Evolutionary conservation across 2,888 invertebrate species (phyloP), one percentile per base, ranked within the genome.

Genomic region (Orthosia gracilis): DNA sequence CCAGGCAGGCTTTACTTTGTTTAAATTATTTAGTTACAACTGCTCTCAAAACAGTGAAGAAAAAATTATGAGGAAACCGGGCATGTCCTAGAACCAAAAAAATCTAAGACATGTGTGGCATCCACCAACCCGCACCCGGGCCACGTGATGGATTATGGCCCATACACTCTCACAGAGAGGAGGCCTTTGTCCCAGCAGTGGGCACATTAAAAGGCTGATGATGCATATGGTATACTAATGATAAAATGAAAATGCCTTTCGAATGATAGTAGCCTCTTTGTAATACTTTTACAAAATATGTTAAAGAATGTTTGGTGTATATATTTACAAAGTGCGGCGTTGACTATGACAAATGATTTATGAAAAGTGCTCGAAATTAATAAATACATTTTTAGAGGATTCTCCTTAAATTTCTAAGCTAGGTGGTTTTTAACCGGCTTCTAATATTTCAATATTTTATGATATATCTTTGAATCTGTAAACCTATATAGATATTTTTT

Each of bases 311-410:
- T 63, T 59, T 3, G 0, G 55, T 84, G 63, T 49, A 12, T 63
- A 17, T 75, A 83, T 80, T 58, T 80, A 82, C 71, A 75, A 12
- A 45, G 71, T 84, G 71, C 31, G 5, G 21, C 15, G 54, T 40
- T 64, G 26, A 59, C 1, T 64, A 62, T 66, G 50, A 40, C 47
- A 26, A 62, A 18, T 62, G 2, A 55, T 55, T 45, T 21, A 54
- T 57, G 7, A n/a, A 12, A 55, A 47, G 31, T 71, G 23, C 50
- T 65, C 23, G 23, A 66, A 68, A 57, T 57, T 63, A 63, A n/a
- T 49, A 12, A 31, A 31, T 40, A n/a, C 2, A 12, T 9, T 55
- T 50, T 66, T 69, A 23, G 5, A 52, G 11, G 9, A 40, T n/a
- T 15, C 57, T 40, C 63, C 4, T 15, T 23, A 23, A 26, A 18